Percentiles rank a stretch among this genome's conserved stretches.
These are phyloP conservation scores for Platalea minor DNA, from an alignment of 2,797 vertebrate genomes.

Conservation along the genomic window DNA sequence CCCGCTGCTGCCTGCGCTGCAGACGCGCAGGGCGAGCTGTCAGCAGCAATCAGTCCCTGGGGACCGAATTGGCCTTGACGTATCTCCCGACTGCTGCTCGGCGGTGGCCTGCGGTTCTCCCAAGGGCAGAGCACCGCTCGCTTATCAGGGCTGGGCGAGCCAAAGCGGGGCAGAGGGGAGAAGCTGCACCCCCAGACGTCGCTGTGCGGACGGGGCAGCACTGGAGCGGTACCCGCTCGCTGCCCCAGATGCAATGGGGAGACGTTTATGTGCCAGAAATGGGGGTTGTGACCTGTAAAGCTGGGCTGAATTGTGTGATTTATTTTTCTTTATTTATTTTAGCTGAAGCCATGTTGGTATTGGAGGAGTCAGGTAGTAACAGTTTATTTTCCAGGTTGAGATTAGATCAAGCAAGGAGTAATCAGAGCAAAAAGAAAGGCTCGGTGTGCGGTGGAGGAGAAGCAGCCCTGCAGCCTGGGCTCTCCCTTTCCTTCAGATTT, in stretches of 20 bases:
- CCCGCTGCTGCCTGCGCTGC: neutral
- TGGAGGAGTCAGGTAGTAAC: neutral
- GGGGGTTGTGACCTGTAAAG: neutral
- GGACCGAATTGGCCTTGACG: constrained; percentile 17
- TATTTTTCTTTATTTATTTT: neutral
- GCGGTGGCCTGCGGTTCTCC: neutral
- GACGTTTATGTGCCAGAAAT: fast-evolving
- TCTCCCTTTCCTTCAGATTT: neutral
- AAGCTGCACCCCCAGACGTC: neutral
- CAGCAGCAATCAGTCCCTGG: neutral
- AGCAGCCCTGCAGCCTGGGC: neutral
- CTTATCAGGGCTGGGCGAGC: neutral
- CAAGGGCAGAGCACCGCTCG: neutral
- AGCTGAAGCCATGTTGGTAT: neutral
- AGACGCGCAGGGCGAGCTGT: neutral
- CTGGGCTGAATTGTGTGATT: neutral
- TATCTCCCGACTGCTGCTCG: neutral
- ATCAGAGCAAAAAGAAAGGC: neutral
- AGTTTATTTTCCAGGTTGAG: neutral
- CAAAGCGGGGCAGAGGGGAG: neutral
- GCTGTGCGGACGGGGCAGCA: fast-evolving
- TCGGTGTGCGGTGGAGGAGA: neutral
- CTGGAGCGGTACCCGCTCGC: neutral
- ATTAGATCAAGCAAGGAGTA: neutral
- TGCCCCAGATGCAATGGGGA: fast-evolving